phyloP scores from a whole-genome alignment of 2,797 vertebrate genomes.

The Megaceryle alcyon region DNA sequence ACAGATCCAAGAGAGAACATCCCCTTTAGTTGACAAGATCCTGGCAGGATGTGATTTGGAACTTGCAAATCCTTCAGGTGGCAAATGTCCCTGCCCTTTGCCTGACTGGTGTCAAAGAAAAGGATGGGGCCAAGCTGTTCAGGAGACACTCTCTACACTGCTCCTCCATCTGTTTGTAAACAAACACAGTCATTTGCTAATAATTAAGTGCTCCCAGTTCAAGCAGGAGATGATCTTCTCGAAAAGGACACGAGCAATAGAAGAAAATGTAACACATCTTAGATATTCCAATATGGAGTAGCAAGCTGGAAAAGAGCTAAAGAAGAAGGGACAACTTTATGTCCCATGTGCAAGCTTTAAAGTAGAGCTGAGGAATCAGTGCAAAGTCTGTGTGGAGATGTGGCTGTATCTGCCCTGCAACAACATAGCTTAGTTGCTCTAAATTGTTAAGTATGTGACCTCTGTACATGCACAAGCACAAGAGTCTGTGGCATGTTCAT shows the following conservation, averaged over 20 bases:
- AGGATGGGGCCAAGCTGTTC: not conserved
- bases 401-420: not conserved
- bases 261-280: not conserved
- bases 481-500: fast-evolving
- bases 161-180: not conserved
- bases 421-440: not conserved
- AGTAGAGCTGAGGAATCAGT: not conserved
- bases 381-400: not conserved
- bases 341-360: not conserved
- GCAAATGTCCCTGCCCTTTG: not conserved
- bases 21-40: not conserved
- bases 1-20: not conserved
- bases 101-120: not conserved
- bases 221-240: not conserved
- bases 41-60: not conserved
- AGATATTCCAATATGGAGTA: not conserved
- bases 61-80: not conserved
- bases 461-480: not conserved
- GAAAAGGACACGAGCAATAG: not conserved
- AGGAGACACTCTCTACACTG: not conserved
- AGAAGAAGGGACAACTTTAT: not conserved
- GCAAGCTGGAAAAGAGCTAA: not conserved
- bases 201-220: not conserved
- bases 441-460: fast-evolving
- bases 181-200: not conserved